A percentile compares a stretch with the other conserved stretches of the same genome.
These are phyloP conservation scores for Odontophorus gujanensis DNA, from an alignment of 2,113 vertebrate genomes.

Conservation along the genomic window DNA sequence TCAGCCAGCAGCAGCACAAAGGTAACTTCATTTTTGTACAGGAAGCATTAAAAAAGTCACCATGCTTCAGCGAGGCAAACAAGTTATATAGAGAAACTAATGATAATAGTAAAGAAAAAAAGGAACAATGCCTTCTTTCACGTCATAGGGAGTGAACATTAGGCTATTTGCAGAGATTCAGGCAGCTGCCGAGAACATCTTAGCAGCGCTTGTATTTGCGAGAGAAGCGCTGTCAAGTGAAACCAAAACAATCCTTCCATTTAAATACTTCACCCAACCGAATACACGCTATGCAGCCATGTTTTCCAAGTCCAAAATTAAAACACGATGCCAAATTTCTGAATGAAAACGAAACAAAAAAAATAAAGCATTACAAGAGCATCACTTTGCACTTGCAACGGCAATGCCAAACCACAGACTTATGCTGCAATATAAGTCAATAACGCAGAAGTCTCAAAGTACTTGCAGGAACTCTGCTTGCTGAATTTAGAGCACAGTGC, in stretches of 20 bases:
- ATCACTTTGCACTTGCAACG: background rate
- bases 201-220: constrained; percentile 27
- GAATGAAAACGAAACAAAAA: background rate
- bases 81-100: background rate
- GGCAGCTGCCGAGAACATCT: constrained; percentile 44
- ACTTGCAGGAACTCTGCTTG: background rate
- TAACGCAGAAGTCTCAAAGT: background rate
- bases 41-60: background rate
- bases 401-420: background rate
- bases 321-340: background rate
- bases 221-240: background rate
- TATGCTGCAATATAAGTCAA: background rate
- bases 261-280: background rate
- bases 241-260: constrained; percentile 29
- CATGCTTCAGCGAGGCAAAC: background rate
- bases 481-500: accelerated
- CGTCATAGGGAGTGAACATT: constrained; percentile 5
- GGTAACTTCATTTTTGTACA: background rate
- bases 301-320: background rate
- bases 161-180: background rate
- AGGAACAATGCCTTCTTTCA: constrained; percentile 56
- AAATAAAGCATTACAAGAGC: background rate
- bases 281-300: background rate
- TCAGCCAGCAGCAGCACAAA: background rate
- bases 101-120: background rate